Percentiles rank a stretch among this genome's conserved stretches.
These are phyloP conservation scores for Micromussa lordhowensis DNA, from an alignment of 92 coral and sea anemone species.

Conservation along the genomic window DNA sequence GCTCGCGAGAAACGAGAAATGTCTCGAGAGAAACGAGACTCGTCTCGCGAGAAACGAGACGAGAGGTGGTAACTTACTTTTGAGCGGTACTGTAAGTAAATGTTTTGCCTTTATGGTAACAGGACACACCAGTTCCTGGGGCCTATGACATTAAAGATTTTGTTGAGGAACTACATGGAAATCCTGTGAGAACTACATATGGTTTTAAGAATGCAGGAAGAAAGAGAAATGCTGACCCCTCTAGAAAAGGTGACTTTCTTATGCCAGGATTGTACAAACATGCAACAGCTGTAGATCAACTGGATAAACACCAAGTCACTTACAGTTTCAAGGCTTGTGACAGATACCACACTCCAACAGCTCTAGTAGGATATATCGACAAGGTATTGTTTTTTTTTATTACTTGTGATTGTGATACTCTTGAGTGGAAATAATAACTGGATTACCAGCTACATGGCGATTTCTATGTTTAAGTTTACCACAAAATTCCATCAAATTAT, in stretches of 20 bases:
- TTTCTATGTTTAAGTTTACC: no score
- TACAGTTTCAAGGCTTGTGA: constrained; percentile 90
- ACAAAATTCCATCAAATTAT: no score
- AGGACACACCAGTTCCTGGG: constrained; percentile 99
- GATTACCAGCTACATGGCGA: no score
- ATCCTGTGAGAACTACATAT: constrained; percentile 85
- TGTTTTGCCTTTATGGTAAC: background rate
- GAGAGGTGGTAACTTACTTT: constrained; percentile 1
- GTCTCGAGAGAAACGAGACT: no score
- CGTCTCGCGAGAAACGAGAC: no score
- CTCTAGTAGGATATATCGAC: constrained; percentile 90
- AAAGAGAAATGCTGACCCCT: constrained; percentile 87
- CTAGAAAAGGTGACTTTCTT: constrained; percentile 79
- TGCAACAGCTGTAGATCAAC: constrained; percentile 75
- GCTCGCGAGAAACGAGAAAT: no score
- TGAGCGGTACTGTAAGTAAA: constrained; percentile 10
- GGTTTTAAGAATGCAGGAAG: constrained; percentile 95
- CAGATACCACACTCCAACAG: constrained; percentile 86
- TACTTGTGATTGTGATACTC: no score
- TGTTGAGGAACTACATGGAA: constrained; percentile 78
- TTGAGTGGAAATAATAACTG: no score
- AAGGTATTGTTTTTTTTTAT: constrained; percentile 58
- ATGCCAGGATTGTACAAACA: constrained; percentile 97
- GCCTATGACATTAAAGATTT: constrained; percentile 87
- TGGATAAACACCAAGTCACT: constrained; percentile 75